Evolutionary conservation across 2,888 invertebrate species (phyloP).

Genomic region (Xanthia icteritia): DNA sequence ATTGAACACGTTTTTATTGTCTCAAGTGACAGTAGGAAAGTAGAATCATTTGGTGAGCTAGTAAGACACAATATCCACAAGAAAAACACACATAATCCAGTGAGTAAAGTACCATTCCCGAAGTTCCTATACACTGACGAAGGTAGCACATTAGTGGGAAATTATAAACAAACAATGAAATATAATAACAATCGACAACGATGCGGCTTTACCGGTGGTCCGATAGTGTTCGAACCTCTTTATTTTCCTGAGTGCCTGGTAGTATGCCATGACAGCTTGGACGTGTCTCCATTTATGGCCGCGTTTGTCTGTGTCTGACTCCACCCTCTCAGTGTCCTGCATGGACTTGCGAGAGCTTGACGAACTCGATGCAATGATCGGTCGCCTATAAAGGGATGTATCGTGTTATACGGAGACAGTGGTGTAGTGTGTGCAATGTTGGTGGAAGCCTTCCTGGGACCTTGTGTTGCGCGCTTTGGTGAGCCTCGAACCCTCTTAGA

Average conservation of each 20-base stretch:
- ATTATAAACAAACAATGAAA: slow-evolving; percentile 84
- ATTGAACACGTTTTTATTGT: slow-evolving; percentile 78
- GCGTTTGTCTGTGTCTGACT: slow-evolving; percentile 86
- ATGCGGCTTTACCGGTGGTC: slow-evolving; percentile 81
- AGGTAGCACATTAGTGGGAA: slow-evolving; percentile 86
- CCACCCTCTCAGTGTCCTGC: slow-evolving; percentile 84
- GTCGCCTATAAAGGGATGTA: slow-evolving; percentile 88
- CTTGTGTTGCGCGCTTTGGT: slow-evolving; percentile 73
- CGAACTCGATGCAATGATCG: slow-evolving; percentile 88
- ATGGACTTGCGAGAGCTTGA: slow-evolving; percentile 87
- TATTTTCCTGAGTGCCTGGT: slow-evolving; percentile 96
- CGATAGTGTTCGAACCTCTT: slow-evolving; percentile 93
- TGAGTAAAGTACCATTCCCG: slow-evolving; percentile 86
- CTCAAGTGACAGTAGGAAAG: slow-evolving; percentile 84
- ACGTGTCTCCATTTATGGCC: slow-evolving; percentile 96
- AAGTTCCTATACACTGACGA: slow-evolving; percentile 87
- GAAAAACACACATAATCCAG: slow-evolving; percentile 88
- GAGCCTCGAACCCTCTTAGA: slow-evolving; percentile 37
- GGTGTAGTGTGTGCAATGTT: slow-evolving; percentile 75
- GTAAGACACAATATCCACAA: slow-evolving; percentile 86
- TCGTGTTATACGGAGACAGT: slow-evolving; percentile 81
- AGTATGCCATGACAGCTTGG: slow-evolving; percentile 96
- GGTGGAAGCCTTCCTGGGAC: slow-evolving; percentile 72
- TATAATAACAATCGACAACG: slow-evolving; percentile 82
- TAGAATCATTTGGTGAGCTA: slow-evolving; percentile 84